A percentile compares a stretch with the other conserved stretches of the same genome.
phyloP scores from a whole-genome alignment of 2,888 invertebrate species.

The Coleophora flavipennella region DNA sequence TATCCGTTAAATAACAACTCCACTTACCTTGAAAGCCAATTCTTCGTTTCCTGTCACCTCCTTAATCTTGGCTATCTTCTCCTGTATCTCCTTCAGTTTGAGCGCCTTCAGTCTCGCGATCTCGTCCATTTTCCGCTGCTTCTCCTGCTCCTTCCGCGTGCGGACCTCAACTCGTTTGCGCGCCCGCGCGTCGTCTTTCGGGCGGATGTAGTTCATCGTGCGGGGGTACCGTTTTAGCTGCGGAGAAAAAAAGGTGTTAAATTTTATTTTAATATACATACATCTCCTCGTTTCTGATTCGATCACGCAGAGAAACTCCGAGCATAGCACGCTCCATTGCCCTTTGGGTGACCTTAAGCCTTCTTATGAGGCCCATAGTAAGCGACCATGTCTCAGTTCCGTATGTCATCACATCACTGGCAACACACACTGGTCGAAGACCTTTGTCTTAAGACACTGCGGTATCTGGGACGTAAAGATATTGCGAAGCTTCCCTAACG shows the following conservation, averaged over 20 bases:
- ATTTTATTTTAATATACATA: neutral
- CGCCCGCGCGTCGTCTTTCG: conserved; percentile 84
- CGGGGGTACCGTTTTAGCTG: conserved; percentile 93
- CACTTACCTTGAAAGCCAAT: conserved; percentile 73
- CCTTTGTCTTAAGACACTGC: too few species aligned
- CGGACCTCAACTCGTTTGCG: conserved; percentile 83
- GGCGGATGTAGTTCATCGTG: conserved; percentile 87
- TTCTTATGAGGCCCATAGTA: too few species aligned
- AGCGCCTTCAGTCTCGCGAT: conserved; percentile 88
- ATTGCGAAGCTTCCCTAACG: too few species aligned
- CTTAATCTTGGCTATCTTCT: conserved; percentile 88
- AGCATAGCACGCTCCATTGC: too few species aligned
- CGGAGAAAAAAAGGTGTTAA: neutral
- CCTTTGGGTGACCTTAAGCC: too few species aligned
- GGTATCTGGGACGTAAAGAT: too few species aligned
- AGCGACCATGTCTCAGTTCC: too few species aligned
- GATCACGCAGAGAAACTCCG: too few species aligned
- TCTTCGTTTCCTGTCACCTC: conserved; percentile 89
- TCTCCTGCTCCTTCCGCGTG: conserved; percentile 83
- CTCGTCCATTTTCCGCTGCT: conserved; percentile 86
- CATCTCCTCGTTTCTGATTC: too few species aligned
- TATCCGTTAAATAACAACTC: too few species aligned
- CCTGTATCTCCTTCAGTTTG: conserved; percentile 91
- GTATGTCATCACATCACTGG: too few species aligned
- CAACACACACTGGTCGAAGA: too few species aligned